Evolutionary conservation across 2,113 vertebrate genomes (phyloP).

Genomic region (Panthera uncia): DNA sequence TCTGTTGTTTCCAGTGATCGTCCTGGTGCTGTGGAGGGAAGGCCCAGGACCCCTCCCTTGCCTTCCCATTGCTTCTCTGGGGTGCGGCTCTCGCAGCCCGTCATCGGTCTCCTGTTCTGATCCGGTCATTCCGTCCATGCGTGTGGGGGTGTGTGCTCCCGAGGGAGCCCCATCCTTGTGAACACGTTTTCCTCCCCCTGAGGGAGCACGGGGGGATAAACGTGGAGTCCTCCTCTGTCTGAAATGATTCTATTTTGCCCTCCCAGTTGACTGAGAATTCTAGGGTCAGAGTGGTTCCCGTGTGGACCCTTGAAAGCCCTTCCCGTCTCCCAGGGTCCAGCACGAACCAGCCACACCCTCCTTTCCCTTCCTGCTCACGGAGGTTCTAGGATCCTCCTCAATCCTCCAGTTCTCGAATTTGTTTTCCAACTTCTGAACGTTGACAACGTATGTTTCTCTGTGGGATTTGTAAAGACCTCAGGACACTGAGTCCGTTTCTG

Average conservation of each 20-base stretch:
- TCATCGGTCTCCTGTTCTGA: accelerated
- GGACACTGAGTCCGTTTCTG: neutral
- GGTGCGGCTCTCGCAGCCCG: accelerated
- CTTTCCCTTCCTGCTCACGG: accelerated
- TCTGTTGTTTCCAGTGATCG: neutral
- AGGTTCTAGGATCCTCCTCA: neutral
- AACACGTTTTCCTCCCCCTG: neutral
- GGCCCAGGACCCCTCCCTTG: accelerated
- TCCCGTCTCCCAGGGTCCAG: accelerated
- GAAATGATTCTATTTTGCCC: neutral
- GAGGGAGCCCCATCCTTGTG: neutral
- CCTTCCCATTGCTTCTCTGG: no score
- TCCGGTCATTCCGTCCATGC: neutral
- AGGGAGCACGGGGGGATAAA: accelerated
- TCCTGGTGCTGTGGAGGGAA: neutral
- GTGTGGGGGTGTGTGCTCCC: accelerated
- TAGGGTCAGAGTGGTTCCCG: neutral
- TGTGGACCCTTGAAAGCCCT: neutral
- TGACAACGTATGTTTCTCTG: neutral
- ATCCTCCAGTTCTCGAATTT: no score
- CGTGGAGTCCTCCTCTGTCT: neutral
- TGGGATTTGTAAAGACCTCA: no score
- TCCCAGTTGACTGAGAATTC: neutral
- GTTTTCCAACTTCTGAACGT: neutral
- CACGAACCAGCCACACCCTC: no score